Evolutionary conservation across 2,888 invertebrate genomes (phyloP), one percentile per base, ranked within the genome.

Genomic region (Molanna angustata): DNA sequence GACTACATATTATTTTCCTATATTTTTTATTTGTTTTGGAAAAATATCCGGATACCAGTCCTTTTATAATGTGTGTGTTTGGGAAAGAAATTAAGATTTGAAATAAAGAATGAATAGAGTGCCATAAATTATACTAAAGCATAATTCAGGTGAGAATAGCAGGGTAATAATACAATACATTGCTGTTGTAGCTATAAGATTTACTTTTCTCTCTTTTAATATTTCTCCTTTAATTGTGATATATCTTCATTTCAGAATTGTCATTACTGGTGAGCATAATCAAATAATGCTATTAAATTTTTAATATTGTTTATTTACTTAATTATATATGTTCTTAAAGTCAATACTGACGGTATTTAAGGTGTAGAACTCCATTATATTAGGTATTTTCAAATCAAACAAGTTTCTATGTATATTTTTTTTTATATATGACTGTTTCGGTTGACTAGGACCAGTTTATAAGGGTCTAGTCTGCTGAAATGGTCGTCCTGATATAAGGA

Each of bases 131-230:
- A 51, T 58, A 55, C 33, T 53, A 53, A 42, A 49, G 48, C 40
- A 31, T 46, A 46, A 51, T n/a, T n/a, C 56, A 58, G 58, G 58
- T 58, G 58, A 58, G 58, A 48, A 58, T 52, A 52, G 54, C 47
- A 56, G 56, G 56, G 49, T 54, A 49, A 44, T 46, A 37, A 43
- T 53, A 48, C 44, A 35, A n/a, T n/a, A n/a, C n/a, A 53, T 49
- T 53, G 44, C 48, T 52, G 43, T 41, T 27, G 13, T 47, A 46
- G 35, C 40, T 40, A 11, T 52, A 52, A 52, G 51, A 13, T 22
- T 52, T 19, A 14, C 31, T 27, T 11, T 11, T 27, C 11, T 27
- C 11, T 27, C 27, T 11, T 27, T 27, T 11, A 27, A 4, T 11
- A 27, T 58, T 62, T 52, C 66, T 65, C 11, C 11, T 27, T 11